Conservation (phyloP, 2,797 vertebrate genomes). For the Chrosomus eos region DNA sequence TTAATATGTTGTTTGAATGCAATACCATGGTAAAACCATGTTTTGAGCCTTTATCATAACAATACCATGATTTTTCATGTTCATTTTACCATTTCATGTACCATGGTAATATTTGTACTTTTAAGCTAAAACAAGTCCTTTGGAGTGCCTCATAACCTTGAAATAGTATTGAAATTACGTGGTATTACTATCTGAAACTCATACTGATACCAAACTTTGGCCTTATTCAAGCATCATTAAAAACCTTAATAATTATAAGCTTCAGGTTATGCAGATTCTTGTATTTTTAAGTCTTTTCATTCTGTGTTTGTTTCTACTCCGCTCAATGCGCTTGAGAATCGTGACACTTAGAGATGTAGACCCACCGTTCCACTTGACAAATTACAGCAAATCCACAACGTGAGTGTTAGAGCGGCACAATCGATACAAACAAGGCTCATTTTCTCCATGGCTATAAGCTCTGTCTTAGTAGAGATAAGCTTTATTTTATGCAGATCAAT, state of each 20-base stretch:
- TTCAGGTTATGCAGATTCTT: background rate
- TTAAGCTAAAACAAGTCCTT: background rate
- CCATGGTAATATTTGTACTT: background rate
- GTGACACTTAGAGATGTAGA: background rate
- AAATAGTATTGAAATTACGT: background rate
- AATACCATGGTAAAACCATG: background rate
- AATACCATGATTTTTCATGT: background rate
- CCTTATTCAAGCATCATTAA: background rate
- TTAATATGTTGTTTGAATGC: background rate
- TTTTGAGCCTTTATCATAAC: background rate
- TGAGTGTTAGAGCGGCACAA: background rate
- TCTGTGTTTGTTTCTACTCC: background rate
- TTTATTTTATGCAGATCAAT: conserved; percentile 12
- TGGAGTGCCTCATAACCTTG: background rate
- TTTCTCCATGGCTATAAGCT: conserved; percentile 4
- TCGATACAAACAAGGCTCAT: conserved; percentile 13
- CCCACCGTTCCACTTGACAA: background rate
- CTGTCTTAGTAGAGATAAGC: background rate
- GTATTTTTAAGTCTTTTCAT: background rate
- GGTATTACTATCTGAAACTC: background rate
- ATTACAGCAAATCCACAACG: background rate
- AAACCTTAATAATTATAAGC: background rate
- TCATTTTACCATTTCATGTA: too few species aligned
- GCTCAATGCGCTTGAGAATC: background rate
- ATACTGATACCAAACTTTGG: background rate